These are phyloP conservation scores for Drosophila peninsularis DNA, from an alignment of 2,888 invertebrate genomes.

Conservation along the genomic window DNA sequence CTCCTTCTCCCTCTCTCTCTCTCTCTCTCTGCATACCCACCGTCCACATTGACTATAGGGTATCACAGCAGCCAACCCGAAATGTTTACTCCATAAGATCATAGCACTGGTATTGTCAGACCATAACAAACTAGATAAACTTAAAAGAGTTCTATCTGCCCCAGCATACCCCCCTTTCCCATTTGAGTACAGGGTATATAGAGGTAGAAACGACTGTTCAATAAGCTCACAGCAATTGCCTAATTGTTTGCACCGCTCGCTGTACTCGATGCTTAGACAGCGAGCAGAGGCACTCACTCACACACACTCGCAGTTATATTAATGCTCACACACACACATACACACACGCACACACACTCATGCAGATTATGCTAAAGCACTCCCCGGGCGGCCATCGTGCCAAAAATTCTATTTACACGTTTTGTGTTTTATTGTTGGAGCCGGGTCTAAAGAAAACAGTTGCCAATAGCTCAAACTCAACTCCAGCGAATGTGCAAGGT, in stretches of 20 bases:
- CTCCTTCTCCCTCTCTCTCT: too few relatives aligned
- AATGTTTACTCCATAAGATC: background rate
- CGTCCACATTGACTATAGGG: background rate
- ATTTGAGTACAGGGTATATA: constrained; percentile 8
- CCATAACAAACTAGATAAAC: background rate
- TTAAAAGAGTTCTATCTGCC: fast-evolving
- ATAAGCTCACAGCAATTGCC: constrained; percentile 46
- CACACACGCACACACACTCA: constrained; percentile 46
- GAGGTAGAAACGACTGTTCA: constrained; percentile 16
- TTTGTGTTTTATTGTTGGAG: constrained; percentile 82
- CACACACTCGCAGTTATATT: constrained; percentile 9
- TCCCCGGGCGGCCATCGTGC: constrained; percentile 82
- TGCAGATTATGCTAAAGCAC: constrained; percentile 84
- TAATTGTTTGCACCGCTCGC: constrained; percentile 18
- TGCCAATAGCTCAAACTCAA: constrained; percentile 75
- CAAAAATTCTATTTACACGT: constrained; percentile 84
- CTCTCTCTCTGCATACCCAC: background rate
- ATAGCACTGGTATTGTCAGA: background rate
- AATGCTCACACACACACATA: constrained; percentile 5
- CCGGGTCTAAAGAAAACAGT: constrained; percentile 55
- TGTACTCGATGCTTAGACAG: constrained; percentile 13
- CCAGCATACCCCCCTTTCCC: fast-evolving
- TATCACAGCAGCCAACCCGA: background rate
- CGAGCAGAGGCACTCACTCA: constrained; percentile 11
- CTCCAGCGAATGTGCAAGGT: constrained; percentile 4